Conservation (phyloP, 2,888 invertebrate species). For the Chromoteleia sp. region DNA sequence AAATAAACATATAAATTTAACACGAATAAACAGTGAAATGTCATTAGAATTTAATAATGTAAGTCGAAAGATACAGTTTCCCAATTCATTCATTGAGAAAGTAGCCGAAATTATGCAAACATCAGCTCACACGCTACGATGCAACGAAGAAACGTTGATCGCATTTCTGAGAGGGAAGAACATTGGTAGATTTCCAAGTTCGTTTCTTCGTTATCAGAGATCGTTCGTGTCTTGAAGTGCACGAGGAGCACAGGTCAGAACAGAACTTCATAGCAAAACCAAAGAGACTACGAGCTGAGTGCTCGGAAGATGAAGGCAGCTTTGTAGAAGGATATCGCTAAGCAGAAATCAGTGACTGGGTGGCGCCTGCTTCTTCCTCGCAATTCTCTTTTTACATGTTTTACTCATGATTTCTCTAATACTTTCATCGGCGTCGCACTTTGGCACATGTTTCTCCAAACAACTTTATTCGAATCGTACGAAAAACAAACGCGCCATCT, state of each 20-base stretch:
- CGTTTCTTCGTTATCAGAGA: slow-evolving; percentile 65
- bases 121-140: neutral
- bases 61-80: too few species aligned
- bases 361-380: slow-evolving; percentile 79
- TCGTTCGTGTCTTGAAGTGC: slow-evolving; percentile 64
- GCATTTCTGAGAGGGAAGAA: slow-evolving; percentile 31
- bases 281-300: slow-evolving; percentile 56
- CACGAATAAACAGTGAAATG: too few species aligned
- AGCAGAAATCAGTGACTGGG: slow-evolving; percentile 83
- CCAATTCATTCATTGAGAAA: too few species aligned
- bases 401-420: slow-evolving; percentile 55
- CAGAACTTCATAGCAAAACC: slow-evolving; percentile 59
- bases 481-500: slow-evolving; percentile 7
- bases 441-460: slow-evolving; percentile 66
- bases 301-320: slow-evolving; percentile 81
- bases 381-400: slow-evolving; percentile 52
- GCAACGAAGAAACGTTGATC: slow-evolving; percentile 27
- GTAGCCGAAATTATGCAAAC: too few species aligned
- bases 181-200: slow-evolving; percentile 60
- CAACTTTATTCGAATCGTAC: neutral
- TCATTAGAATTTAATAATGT: too few species aligned
- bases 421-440: slow-evolving; percentile 64
- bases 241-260: slow-evolving; percentile 60
- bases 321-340: slow-evolving; percentile 82
- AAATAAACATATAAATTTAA: too few species aligned